Conservation (phyloP, 1,140 invertebrate species). For the Copidosoma floridanum region DNA sequence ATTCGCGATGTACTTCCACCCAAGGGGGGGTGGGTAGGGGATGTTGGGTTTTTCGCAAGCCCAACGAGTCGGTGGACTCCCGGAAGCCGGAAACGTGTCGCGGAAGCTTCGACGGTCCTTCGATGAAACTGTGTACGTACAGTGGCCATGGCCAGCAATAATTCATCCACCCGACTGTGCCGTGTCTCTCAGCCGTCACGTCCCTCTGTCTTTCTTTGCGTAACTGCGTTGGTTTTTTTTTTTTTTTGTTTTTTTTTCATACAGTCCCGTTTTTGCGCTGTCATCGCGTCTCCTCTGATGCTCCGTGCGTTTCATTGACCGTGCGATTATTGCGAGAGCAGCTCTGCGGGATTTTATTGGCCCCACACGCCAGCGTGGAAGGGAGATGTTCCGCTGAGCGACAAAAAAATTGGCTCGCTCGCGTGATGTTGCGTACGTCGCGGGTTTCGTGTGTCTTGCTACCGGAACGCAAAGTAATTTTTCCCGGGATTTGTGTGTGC, state of each 20-base stretch:
- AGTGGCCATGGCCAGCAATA: slow-evolving; percentile 57
- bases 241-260: too few species aligned
- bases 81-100: slow-evolving; percentile 58
- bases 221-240: too few species aligned
- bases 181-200: slow-evolving; percentile 14
- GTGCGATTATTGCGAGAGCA: slow-evolving; percentile 7
- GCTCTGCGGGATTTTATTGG: neutral
- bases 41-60: too few species aligned
- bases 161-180: slow-evolving; percentile 48
- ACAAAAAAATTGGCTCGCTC: neutral
- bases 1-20: neutral
- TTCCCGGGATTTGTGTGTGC: too few species aligned
- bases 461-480: too few species aligned
- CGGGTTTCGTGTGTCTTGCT: too few species aligned
- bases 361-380: neutral
- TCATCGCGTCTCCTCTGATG: neutral
- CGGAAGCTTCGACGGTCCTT: slow-evolving; percentile 59
- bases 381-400: neutral
- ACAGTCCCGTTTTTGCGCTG: slow-evolving; percentile 7
- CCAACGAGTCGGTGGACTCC: slow-evolving; percentile 24
- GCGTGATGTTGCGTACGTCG: too few species aligned
- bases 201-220: neutral
- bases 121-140: slow-evolving; percentile 60
- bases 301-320: neutral
- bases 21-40: slow-evolving; percentile 32